Evolutionary conservation across 2,888 invertebrate species (phyloP).

Genomic region (Penaeus monodon): DNA sequence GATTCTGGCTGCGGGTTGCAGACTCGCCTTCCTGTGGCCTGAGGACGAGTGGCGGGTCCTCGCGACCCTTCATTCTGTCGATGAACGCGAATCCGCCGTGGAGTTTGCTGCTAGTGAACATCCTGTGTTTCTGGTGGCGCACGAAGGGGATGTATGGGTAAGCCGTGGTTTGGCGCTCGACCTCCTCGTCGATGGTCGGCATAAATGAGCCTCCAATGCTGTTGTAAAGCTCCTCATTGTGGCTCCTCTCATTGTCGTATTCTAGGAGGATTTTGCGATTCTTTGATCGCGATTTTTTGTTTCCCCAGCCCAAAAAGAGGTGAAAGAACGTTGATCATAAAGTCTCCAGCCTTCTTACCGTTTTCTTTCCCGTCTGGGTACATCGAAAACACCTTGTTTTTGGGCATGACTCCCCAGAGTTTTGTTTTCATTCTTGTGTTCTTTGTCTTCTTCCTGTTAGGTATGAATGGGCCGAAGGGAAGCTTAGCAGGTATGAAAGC

Average conservation of each 20-base stretch:
- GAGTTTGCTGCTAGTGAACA: slow-evolving; percentile 40
- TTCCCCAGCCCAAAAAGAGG: slow-evolving; percentile 28
- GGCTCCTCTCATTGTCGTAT: slow-evolving; percentile 42
- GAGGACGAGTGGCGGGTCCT: neutral
- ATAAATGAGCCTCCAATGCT: slow-evolving; percentile 32
- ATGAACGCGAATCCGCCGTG: slow-evolving; percentile 38
- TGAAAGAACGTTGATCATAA: slow-evolving; percentile 46
- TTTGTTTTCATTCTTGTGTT: neutral
- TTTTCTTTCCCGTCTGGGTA: neutral
- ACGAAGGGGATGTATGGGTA: slow-evolving; percentile 24
- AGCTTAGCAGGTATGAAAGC: slow-evolving; percentile 53
- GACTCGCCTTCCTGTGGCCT: neutral
- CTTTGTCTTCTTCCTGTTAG: neutral
- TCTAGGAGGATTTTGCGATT: slow-evolving; percentile 23
- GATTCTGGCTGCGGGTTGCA: slow-evolving; percentile 35
- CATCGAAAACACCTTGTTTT: neutral
- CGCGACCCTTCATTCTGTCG: slow-evolving; percentile 11
- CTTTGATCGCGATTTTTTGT: too few relatives aligned
- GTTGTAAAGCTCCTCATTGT: slow-evolving; percentile 51
- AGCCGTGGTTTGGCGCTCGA: too few relatives aligned
- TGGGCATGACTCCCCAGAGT: neutral
- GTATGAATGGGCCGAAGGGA: slow-evolving; percentile 52
- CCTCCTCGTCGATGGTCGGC: neutral
- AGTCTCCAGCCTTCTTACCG: slow-evolving; percentile 26
- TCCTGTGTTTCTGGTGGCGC: slow-evolving; percentile 19